phyloP scores from a whole-genome alignment of 2,113 vertebrate genomes.

The Stegastes partitus region DNA sequence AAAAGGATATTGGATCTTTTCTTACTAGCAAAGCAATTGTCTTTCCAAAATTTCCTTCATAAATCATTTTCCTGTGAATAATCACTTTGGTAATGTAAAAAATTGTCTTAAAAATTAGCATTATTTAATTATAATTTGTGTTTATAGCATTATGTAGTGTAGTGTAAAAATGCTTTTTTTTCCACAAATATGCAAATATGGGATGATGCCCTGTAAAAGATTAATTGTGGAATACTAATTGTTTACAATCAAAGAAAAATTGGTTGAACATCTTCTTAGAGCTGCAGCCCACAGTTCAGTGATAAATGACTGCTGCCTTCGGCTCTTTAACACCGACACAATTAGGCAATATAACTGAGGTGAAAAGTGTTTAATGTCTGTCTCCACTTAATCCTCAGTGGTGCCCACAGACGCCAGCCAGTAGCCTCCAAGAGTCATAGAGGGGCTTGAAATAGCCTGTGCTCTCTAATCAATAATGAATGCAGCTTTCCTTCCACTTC shows the following conservation, averaged over 20 bases:
- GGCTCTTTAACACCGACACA: slow-evolving; percentile 1
- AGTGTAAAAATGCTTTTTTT: background rate
- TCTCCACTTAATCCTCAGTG: slow-evolving; percentile 12
- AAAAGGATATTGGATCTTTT: too few relatives aligned
- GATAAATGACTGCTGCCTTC: background rate
- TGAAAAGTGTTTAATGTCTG: slow-evolving; percentile 1
- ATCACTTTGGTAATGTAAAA: background rate
- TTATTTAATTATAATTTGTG: background rate
- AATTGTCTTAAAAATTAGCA: background rate
- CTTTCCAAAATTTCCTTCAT: too few relatives aligned
- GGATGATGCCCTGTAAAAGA: background rate
- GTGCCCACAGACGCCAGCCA: slow-evolving; percentile 49
- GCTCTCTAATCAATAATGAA: slow-evolving; percentile 80
- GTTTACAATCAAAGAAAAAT: background rate
- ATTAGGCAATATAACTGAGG: background rate
- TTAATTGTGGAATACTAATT: background rate
- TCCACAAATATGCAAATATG: background rate
- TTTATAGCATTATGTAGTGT: background rate
- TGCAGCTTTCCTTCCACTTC: slow-evolving; percentile 63
- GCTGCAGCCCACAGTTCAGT: background rate
- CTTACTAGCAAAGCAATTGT: too few relatives aligned
- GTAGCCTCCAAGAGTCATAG: slow-evolving; percentile 18
- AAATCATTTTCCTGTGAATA: too few relatives aligned
- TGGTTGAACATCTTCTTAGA: background rate
- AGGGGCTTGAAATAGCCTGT: slow-evolving; percentile 65